Evolutionary conservation across 2,888 invertebrate species (phyloP), one percentile per base, ranked within the genome.

Genomic region (Sicus ferrugineus): DNA sequence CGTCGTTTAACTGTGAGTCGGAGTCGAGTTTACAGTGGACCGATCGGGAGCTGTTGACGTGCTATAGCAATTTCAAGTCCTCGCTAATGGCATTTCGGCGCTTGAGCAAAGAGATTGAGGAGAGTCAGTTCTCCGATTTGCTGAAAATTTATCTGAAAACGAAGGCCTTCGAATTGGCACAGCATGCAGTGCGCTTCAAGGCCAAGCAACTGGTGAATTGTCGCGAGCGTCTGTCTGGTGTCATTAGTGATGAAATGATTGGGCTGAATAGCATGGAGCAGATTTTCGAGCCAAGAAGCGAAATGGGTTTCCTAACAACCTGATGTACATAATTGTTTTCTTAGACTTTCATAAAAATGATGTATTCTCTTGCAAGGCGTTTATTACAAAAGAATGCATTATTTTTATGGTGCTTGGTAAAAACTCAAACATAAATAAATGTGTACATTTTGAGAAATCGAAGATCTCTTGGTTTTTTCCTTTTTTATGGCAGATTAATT

Each of bases 151-250:
- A 80, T 21, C 67, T 80, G 48, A 75, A 67, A 34, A 77, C 78
- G 14, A 80, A 80, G 58, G 76, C 72, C 68, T 74, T 69, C 16
- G 78, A 80, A 31, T 73, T 80, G 1, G 19, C 67, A 3, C 76
- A 74, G 42, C 72, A 68, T 4, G 73, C 77, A 14, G 70, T 74
- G 21, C 34, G 9, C 3, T 61, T 77, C 11, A 76, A 77, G 62
- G 59, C 73, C 3, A 71, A 64, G 30, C 77, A 78, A 19, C 31
- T 75, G 1, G 68, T 64, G 1, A 76, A 70, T n/a, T 69, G 80
- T 1, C 73, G 75, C 16, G 19, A 56, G 2, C 68, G 68, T 21
- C 52, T 77, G 46, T 64, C 73, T 1, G 69, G 71, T 9, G 73
- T 67, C n/a, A 68, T 73, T 14, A 63, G 46, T 19, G 42, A 52